These are phyloP conservation scores for Schlechtendalia chinensis DNA, from an alignment of 1,140 invertebrate genomes.

Conservation along the genomic window DNA sequence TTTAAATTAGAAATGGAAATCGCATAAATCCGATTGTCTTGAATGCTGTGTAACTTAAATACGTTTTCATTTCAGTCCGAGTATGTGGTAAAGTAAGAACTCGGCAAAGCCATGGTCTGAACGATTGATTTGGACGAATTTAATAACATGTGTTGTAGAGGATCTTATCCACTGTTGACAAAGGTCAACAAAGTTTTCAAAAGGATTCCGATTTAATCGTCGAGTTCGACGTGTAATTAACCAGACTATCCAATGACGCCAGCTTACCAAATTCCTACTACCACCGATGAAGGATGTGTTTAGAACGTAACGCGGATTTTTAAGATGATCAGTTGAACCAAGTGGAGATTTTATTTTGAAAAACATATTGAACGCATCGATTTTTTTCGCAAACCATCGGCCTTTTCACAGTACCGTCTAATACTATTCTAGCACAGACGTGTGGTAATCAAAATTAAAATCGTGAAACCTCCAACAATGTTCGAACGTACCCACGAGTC, in stretches of 20 bases:
- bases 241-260: slow-evolving; percentile 51
- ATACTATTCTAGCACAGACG: too few species aligned
- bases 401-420: too few species aligned
- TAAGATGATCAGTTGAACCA: too few species aligned
- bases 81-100: slow-evolving; percentile 69
- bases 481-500: too few species aligned
- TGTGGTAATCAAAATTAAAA: too few species aligned
- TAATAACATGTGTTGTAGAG: slow-evolving; percentile 73
- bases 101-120: slow-evolving; percentile 82
- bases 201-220: slow-evolving; percentile 50
- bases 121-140: slow-evolving; percentile 90
- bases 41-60: too few species aligned
- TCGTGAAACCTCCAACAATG: too few species aligned
- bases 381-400: too few species aligned
- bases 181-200: slow-evolving; percentile 73
- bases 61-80: slow-evolving; percentile 60
- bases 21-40: too few species aligned
- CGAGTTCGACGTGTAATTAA: slow-evolving; percentile 37
- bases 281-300: slow-evolving; percentile 48
- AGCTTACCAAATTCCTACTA: slow-evolving; percentile 50
- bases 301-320: too few species aligned
- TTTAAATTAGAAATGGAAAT: too few species aligned
- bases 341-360: slow-evolving; percentile 13
- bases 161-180: slow-evolving; percentile 72
- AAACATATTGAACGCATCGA: too few species aligned